Evolutionary conservation across 2,113 vertebrate species (phyloP), one percentile per base, ranked within the genome.

Genomic region (Aythya baeri): DNA sequence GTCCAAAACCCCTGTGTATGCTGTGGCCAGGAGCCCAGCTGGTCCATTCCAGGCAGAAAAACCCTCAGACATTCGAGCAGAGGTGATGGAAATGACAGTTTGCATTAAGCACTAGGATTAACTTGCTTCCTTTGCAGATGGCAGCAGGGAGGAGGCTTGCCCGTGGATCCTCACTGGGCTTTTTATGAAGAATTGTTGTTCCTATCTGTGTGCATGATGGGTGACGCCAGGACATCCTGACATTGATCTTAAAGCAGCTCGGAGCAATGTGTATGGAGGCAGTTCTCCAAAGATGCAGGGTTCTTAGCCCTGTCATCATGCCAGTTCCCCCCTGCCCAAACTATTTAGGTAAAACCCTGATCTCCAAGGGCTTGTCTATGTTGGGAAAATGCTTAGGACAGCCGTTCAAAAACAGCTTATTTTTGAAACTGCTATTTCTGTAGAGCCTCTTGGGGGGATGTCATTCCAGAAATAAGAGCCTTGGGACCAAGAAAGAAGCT

Each of bases 361-460:
- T 67, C 88, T 89, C 62, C 49, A 46, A 43, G 80, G 86, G 34
- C 32, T 55, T 46, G 21, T 57, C 78, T 89, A 16, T 57, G 58
- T 9, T 76, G 86, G 67, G 68, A 72, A 83, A 46, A 20, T 36
- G 41, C 61, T 36, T 26, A 80, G 80, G 76, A 62, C 72, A 77
- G 68, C 15, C 4, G 1, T 59, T 59, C 65, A 46, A 63, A 80
- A 91, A 1, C 27, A 32, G 43, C 13, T 81, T 91, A 81, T 91
- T 96, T 91, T 91, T 94, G 74, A 57, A 57, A 27, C 70, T 46
- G 73, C 87, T 96, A 91, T 96, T 96, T 94, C 93, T 95, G 84
- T 78, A 68, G 62, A 67, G 66, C 70, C 91, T 83, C 88, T 50
- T 32, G 74, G 70, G 91, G 84, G 21, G 18, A 57, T 9, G 15